A percentile compares a stretch with the other conserved stretches of the same genome.
Conservation (phyloP, 2,113 vertebrate genomes). For the Mohoua ochrocephala region DNA sequence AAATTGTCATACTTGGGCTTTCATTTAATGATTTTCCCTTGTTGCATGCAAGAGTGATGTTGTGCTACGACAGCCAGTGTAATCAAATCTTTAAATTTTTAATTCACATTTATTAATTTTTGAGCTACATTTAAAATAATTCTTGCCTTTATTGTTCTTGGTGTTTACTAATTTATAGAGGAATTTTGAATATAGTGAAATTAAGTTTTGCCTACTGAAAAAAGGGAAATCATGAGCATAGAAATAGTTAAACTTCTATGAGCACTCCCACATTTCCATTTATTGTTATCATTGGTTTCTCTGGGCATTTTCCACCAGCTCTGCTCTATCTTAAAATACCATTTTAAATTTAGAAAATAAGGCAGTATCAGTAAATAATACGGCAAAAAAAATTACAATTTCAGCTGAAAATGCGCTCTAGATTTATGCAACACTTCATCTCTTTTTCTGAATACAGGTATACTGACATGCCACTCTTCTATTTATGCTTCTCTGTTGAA, state of each 20-base stretch:
- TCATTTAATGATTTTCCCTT: neutral
- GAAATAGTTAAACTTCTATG: neutral
- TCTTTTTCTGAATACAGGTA: neutral
- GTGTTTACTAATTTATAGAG: neutral
- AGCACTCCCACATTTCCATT: neutral
- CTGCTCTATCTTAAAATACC: neutral
- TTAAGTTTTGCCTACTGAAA: neutral
- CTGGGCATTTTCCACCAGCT: neutral
- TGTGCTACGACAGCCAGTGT: fast-evolving
- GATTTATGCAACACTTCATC: neutral
- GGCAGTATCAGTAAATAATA: neutral
- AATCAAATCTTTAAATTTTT: neutral
- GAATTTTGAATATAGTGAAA: neutral
- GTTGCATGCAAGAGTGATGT: neutral
- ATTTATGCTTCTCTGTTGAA: neutral
- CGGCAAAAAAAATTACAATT: neutral
- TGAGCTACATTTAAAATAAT: neutral
- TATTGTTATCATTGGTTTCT: neutral
- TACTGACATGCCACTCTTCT: neutral
- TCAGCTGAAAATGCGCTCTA: neutral
- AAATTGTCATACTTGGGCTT: neutral
- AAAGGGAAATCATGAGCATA: neutral
- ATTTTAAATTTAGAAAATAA: neutral
- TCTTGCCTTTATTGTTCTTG: neutral
- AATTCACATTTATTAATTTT: neutral